phyloP scores from a whole-genome alignment of 2,113 vertebrate species.

The Bubalus kerabau region DNA sequence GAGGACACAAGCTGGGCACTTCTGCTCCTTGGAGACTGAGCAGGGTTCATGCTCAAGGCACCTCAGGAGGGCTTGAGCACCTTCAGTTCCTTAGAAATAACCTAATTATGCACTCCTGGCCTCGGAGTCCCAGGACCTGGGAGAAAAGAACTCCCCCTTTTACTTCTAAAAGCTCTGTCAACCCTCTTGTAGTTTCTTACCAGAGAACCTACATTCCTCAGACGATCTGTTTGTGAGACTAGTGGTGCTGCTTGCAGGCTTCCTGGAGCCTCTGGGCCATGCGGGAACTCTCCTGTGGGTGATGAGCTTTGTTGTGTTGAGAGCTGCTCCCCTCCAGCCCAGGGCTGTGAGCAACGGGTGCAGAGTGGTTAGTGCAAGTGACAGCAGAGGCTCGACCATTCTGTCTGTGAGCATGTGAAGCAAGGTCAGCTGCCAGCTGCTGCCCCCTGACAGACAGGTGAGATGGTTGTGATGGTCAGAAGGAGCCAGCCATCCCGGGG shows the following conservation, averaged over 20 bases:
- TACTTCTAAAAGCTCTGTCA: not conserved
- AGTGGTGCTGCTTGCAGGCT: not conserved
- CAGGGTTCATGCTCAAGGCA: not conserved
- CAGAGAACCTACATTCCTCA: not conserved
- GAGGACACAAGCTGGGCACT: not conserved
- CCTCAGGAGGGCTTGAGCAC: not conserved
- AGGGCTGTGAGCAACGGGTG: not conserved
- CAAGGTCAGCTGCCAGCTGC: not conserved
- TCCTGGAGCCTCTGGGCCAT: not conserved
- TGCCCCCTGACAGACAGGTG: constrained; percentile 1
- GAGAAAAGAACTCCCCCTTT: not conserved
- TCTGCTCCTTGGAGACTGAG: not conserved
- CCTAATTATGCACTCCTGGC: not conserved
- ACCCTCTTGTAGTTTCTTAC: not conserved
- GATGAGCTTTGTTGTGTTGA: not conserved
- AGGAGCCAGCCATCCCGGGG: not conserved
- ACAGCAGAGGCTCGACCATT: not conserved
- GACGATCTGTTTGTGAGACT: not conserved
- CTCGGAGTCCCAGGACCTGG: not conserved
- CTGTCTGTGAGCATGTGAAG: not conserved
- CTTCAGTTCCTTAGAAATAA: not conserved
- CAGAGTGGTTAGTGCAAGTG: constrained; percentile 17
- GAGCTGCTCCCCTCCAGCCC: not conserved
- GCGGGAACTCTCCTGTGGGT: not conserved
- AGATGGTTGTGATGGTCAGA: not conserved